These are phyloP conservation scores for Oasisia sp. DNA, from an alignment of 2,888 invertebrate genomes.

Conservation along the genomic window DNA sequence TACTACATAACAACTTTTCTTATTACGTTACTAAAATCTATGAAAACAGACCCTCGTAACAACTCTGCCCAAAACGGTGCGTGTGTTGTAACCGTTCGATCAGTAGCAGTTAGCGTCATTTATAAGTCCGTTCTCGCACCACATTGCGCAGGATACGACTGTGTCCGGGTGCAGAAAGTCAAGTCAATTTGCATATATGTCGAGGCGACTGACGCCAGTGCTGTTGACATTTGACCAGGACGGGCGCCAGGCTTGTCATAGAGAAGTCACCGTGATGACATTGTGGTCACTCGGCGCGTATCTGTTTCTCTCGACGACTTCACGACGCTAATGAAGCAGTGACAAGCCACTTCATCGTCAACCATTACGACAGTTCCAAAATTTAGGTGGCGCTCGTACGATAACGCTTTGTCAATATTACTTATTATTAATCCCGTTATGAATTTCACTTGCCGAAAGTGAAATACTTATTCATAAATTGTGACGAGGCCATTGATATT, in stretches of 20 bases:
- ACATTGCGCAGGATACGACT: background rate
- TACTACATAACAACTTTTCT: too few species aligned
- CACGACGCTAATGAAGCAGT: background rate
- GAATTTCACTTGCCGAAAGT: background rate
- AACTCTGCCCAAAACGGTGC: too few species aligned
- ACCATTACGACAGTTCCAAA: background rate
- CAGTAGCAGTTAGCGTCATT: background rate
- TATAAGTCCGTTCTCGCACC: background rate
- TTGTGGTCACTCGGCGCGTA: background rate
- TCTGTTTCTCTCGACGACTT: background rate
- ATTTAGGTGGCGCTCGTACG: background rate
- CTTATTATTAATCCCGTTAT: background rate
- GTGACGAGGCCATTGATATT: too few species aligned
- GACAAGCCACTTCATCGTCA: background rate
- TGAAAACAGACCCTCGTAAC: too few species aligned
- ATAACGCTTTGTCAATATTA: background rate
- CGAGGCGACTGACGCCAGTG: background rate
- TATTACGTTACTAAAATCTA: too few species aligned
- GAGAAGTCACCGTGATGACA: background rate
- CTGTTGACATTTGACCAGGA: slow-evolving; percentile 3
- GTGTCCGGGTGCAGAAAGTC: background rate
- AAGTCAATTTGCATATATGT: background rate
- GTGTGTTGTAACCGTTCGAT: background rate
- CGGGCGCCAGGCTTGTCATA: background rate
- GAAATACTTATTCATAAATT: background rate